Percentiles rank a stretch among this genome's conserved stretches.
Conservation (phyloP, 2,113 vertebrate species). For the Galemys pyrenaicus region DNA sequence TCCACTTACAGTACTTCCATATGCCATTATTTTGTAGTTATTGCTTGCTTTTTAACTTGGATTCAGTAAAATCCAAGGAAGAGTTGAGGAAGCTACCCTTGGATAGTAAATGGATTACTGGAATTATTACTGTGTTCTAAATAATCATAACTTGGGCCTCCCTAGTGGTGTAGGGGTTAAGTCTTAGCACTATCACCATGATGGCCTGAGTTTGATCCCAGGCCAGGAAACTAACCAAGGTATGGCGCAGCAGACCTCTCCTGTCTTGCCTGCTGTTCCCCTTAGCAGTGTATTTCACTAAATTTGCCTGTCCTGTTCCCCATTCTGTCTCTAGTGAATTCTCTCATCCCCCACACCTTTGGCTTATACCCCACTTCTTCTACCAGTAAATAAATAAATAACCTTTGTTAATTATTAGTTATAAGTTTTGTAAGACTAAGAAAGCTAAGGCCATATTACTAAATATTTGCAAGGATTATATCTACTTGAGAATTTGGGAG, state of each 20-base stretch:
- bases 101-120: neutral
- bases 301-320: too few species aligned
- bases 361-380: too few species aligned
- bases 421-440: neutral
- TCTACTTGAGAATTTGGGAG: neutral
- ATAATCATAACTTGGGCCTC: too few species aligned
- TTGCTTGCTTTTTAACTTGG: neutral
- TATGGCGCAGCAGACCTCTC: too few species aligned
- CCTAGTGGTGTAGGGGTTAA: too few species aligned
- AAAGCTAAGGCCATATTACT: neutral
- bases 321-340: too few species aligned
- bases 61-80: neutral
- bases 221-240: too few species aligned
- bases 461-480: neutral
- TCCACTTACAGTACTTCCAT: neutral
- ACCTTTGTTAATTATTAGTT: neutral
- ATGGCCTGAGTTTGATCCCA: too few species aligned
- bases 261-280: too few species aligned
- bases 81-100: neutral
- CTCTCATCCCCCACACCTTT: too few species aligned
- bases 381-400: neutral
- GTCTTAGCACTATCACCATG: too few species aligned
- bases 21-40: neutral
- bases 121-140: constrained; percentile 34
- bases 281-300: too few species aligned